Evolutionary conservation across 2,888 invertebrate species (phyloP), one percentile per base, ranked within the genome.

Genomic region (Spodoptera littoralis): DNA sequence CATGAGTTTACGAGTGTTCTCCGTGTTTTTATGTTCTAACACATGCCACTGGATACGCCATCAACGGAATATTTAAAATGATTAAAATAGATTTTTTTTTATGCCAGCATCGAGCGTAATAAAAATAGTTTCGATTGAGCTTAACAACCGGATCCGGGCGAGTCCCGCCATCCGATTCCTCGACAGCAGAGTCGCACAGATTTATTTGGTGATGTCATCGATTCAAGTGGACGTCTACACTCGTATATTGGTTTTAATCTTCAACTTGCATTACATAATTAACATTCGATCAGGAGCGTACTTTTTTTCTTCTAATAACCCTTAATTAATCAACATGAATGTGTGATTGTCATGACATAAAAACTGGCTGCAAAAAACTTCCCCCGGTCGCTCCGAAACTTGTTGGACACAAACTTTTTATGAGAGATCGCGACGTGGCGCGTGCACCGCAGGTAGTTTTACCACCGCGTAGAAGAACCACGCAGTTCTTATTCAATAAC

Each of bases 111-210:
- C 84, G 79, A 84, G 79, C 76, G 88, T 84, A 89, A 92, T 93
- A 92, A 92, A 93, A 93, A 93, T 93, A 91, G 86, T 88, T 90
- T 89, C 84, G 87, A 89, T 90, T 84, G 86, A 84, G 88, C 86
- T 87, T 89, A 89, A 90, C 88, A 90, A 90, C 92, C 93, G 91
- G 92, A 92, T 92, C 91, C 92, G 90, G 92, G 91, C 87, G 84
- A 84, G 86, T 86, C 89, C 86, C 86, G 86, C 77, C 85, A 75
- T 81, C 84, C 83, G 84, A 84, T 79, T 84, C 86, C 79, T 79
- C 79, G 70, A 72, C 62, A 50, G 44, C 77, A 70, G 27, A 27
- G 79, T 85, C 85, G 75, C 83, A 89, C 89, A 85, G 89, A 92
- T 92, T 91, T 89, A 90, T 89, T 88, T 84, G 74, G 82, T 93